Evolutionary conservation across 2,113 vertebrate genomes (phyloP).

Genomic region (Gambusia affinis): DNA sequence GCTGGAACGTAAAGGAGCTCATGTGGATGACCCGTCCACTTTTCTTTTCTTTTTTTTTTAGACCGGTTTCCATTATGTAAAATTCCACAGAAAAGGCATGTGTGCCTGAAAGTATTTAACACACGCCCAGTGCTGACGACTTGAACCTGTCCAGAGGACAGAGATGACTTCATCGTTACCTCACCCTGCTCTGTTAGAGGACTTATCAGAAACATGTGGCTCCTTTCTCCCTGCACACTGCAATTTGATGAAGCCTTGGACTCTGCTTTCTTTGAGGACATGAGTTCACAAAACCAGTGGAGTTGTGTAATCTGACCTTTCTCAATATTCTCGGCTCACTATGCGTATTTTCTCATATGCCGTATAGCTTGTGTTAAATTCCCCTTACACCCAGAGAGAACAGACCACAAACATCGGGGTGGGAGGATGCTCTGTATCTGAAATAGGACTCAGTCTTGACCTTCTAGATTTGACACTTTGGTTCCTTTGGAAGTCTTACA

Average conservation of each 20-base stretch:
- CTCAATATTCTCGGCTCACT: conserved; percentile 44
- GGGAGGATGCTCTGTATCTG: conserved; percentile 9
- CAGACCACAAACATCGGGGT: conserved; percentile 17
- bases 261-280: conserved; percentile 62
- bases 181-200: conserved; percentile 70
- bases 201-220: conserved; percentile 82
- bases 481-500: background rate
- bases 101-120: conserved; percentile 53
- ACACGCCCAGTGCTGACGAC: conserved; percentile 49
- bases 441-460: background rate
- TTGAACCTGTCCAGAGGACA: conserved; percentile 77
- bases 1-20: background rate
- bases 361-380: conserved; percentile 1
- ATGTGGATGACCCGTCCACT: background rate
- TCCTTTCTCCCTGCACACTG: conserved; percentile 41
- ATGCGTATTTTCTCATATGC: conserved; percentile 22
- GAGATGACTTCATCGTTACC: conserved; percentile 81
- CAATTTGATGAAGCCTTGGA: conserved; percentile 60
- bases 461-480: background rate
- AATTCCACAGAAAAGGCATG: background rate
- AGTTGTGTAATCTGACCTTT: conserved; percentile 53
- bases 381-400: conserved; percentile 27
- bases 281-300: conserved; percentile 37
- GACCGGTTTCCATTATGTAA: background rate
- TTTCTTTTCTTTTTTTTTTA: background rate